These are phyloP conservation scores for Dascillus cervinus DNA, from an alignment of 2,888 invertebrate genomes.

Conservation along the genomic window DNA sequence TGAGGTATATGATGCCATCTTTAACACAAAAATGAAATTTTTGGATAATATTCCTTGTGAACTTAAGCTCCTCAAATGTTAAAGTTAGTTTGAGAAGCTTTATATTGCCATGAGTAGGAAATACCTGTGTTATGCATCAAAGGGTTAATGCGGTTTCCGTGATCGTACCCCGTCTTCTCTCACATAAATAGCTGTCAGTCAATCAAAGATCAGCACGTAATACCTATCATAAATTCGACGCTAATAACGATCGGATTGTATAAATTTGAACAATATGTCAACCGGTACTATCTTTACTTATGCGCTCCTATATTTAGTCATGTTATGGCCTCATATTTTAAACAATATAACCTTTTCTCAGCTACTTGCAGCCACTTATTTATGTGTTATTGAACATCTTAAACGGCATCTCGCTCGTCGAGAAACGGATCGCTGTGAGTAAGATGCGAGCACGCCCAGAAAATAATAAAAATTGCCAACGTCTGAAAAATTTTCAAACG, in stretches of 20 bases:
- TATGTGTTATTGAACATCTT: conserved; percentile 15
- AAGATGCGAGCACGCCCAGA: conserved; percentile 2
- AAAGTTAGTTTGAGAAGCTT: too few relatives aligned
- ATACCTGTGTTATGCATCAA: too few relatives aligned
- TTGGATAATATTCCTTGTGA: too few relatives aligned
- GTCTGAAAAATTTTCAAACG: too few relatives aligned
- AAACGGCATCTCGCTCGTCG: conserved; percentile 11
- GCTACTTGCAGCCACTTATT: conserved; percentile 11
- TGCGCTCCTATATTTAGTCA: conserved; percentile 13
- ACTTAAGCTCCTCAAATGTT: too few relatives aligned
- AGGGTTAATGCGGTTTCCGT: too few relatives aligned
- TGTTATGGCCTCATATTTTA: conserved; percentile 16
- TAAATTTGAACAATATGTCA: conserved; percentile 16
- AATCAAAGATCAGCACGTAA: conserved; percentile 6
- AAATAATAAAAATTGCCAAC: too few relatives aligned
- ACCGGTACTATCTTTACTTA: conserved; percentile 11
- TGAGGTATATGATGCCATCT: too few relatives aligned
- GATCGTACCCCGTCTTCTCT: too few relatives aligned
- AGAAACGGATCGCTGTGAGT: too few relatives aligned
- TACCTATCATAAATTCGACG: conserved; percentile 8
- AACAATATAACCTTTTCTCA: conserved; percentile 13
- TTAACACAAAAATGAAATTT: too few relatives aligned
- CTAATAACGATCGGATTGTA: conserved; percentile 11
- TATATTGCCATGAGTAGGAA: too few relatives aligned
- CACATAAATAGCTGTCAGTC: conserved; percentile 11